Conservation (phyloP, 2,888 invertebrate species). For the Dolomedes plantarius region DNA sequence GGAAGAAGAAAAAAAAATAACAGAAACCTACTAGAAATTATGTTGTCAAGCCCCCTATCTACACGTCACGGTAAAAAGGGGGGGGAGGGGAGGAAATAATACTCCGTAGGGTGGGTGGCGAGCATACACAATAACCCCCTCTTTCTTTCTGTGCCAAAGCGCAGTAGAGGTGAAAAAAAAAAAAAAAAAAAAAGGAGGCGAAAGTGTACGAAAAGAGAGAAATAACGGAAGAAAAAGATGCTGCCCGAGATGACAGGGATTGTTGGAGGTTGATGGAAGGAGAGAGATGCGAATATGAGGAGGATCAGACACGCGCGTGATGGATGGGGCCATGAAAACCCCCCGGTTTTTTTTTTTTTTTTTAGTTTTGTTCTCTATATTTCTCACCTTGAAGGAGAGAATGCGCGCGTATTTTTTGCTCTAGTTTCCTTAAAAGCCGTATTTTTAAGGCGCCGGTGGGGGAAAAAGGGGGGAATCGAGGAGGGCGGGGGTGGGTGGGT, state of each 20-base stretch:
- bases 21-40: constrained; percentile 69
- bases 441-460: constrained; percentile 20
- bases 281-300: constrained; percentile 69
- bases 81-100: no score
- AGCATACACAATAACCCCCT: background rate
- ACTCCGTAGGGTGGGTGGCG: background rate
- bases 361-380: constrained; percentile 42
- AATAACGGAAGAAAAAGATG: constrained; percentile 38
- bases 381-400: constrained; percentile 61
- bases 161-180: no score
- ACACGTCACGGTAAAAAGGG: constrained; percentile 45
- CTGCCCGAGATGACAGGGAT: constrained; percentile 68
- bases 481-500: background rate
- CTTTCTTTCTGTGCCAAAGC: constrained; percentile 21
- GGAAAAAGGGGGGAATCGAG: background rate
- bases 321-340: constrained; percentile 59
- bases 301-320: constrained; percentile 66
- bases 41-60: constrained; percentile 70
- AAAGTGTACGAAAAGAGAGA: constrained; percentile 13
- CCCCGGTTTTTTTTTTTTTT: constrained; percentile 15
- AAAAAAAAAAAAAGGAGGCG: background rate
- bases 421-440: constrained; percentile 42
- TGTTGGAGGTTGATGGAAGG: constrained; percentile 68
- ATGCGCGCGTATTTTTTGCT: constrained; percentile 20
- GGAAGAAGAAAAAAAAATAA: constrained; percentile 19